These are phyloP conservation scores for Cheilosia impressa DNA, from an alignment of 2,888 invertebrate genomes.

Conservation along the genomic window DNA sequence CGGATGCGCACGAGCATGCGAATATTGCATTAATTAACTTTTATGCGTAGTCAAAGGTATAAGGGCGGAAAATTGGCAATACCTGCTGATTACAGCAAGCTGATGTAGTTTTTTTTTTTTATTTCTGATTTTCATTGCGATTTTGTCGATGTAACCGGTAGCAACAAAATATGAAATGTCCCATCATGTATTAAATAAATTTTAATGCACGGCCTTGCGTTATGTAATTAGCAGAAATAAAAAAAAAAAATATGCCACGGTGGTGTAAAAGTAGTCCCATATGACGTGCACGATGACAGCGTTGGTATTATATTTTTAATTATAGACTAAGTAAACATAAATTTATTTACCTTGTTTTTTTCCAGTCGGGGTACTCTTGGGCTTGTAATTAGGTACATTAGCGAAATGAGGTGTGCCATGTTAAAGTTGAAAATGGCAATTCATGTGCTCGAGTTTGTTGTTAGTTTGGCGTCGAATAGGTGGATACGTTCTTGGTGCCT, in stretches of 20 bases:
- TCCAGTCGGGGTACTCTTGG: too few species aligned
- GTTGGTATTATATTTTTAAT: background rate
- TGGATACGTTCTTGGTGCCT: too few species aligned
- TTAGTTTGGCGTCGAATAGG: too few species aligned
- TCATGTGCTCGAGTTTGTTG: too few species aligned
- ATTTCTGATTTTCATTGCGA: background rate
- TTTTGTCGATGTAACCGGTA: background rate
- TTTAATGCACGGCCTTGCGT: conserved; percentile 8
- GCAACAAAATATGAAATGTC: background rate
- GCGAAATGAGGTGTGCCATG: too few species aligned
- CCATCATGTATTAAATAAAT: conserved; percentile 19
- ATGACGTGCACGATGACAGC: conserved; percentile 5
- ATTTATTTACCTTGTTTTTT: too few species aligned
- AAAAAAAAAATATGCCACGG: background rate
- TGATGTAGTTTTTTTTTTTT: background rate
- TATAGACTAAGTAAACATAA: too few species aligned
- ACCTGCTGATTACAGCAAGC: background rate
- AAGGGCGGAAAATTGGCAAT: background rate
- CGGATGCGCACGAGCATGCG: too few species aligned
- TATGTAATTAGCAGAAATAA: conserved; percentile 14
- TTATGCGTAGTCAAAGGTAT: conserved; percentile 5
- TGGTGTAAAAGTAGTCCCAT: background rate
- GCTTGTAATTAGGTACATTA: too few species aligned
- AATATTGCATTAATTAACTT: conserved; percentile 24
- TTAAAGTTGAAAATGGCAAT: too few species aligned